Evolutionary conservation across 2,797 vertebrate species (phyloP), one percentile per base, ranked within the genome.

Genomic region (Sciurus vulgaris): DNA sequence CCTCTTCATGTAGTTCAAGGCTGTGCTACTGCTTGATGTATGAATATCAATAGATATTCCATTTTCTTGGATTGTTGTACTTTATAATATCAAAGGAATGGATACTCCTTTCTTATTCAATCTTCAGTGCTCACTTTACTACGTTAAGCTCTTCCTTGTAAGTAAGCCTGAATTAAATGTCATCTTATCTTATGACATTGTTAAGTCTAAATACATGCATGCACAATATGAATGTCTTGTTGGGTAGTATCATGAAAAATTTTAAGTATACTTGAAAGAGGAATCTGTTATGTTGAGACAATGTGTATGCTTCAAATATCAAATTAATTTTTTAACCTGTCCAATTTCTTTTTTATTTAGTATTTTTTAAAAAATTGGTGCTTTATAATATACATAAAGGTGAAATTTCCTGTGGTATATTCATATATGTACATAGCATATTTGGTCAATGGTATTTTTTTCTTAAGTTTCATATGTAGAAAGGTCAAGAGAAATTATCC

Each of bases 201-300:
- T 59, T 79, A 28, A 67, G 9, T 49, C 87, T 70, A 9, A 20
- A 2, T 70, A 7, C 24, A 2, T 5, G 1, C 12, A 28, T 30
- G 30, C 26, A 12, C 1, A 18, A 2, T 89, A 13, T 51, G 20
- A 82, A 2, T 38, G 12, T 20, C 35, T 88, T 67, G 3, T 76
- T 24, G 41, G 3, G 10, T 33, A 59, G 56, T 59, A 59, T 59
- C 26, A 69, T 28, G 30, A 74, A 28, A 12, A 69, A 76, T 15
- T 82, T 91, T 44, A 61, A 67, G 33, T 61, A 79, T 83, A 73
- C 59, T 56, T 89, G 67, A 86, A 94, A 88, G 41, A 83, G 14
- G 4, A 65, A 86, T 0, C 1, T 20, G 0, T 38, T 70, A 59
- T 70, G 33, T 41, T 33, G 30, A 81, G 51, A 7, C 35, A 41